Evolutionary conservation across 2,888 invertebrate genomes (phyloP).

Genomic region (Synanthedon myopaeformis): DNA sequence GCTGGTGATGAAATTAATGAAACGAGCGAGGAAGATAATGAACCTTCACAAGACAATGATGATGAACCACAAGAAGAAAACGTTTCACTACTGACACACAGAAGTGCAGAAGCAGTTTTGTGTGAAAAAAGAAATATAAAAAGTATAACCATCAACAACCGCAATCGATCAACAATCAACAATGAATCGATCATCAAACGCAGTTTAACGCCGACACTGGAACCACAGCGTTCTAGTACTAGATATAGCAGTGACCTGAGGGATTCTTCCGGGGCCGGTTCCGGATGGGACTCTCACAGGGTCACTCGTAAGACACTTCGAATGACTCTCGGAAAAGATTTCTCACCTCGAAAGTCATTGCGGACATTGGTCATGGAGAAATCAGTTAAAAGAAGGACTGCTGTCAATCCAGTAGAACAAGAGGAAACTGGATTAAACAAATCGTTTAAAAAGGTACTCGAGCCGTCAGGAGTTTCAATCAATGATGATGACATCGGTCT

Average conservation of each 20-base stretch:
- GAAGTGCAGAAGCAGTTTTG: constrained; percentile 32
- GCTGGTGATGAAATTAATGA: background rate
- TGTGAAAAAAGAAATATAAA: constrained; percentile 16
- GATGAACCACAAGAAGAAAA: constrained; percentile 8
- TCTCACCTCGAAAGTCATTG: constrained; percentile 47
- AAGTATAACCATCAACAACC: too few relatives aligned
- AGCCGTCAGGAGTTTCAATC: background rate
- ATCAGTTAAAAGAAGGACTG: constrained; percentile 39
- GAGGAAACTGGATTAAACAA: background rate
- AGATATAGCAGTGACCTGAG: constrained; percentile 28
- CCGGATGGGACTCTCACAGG: constrained; percentile 59
- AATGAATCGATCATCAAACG: constrained; percentile 18
- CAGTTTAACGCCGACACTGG: constrained; percentile 26
- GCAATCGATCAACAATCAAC: too few relatives aligned
- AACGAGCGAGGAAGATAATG: constrained; percentile 3
- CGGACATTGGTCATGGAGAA: constrained; percentile 55
- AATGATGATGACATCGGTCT: constrained; percentile 1
- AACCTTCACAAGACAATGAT: constrained; percentile 20
- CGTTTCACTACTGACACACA: constrained; percentile 25
- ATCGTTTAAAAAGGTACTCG: background rate
- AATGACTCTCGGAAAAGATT: constrained; percentile 52
- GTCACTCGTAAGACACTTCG: constrained; percentile 50
- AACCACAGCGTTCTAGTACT: constrained; percentile 29
- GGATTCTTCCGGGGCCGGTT: constrained; percentile 45
- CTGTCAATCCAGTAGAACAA: constrained; percentile 6